These are phyloP conservation scores for Drosophila lacteicornis DNA, from an alignment of 1,140 invertebrate species.

Conservation along the genomic window DNA sequence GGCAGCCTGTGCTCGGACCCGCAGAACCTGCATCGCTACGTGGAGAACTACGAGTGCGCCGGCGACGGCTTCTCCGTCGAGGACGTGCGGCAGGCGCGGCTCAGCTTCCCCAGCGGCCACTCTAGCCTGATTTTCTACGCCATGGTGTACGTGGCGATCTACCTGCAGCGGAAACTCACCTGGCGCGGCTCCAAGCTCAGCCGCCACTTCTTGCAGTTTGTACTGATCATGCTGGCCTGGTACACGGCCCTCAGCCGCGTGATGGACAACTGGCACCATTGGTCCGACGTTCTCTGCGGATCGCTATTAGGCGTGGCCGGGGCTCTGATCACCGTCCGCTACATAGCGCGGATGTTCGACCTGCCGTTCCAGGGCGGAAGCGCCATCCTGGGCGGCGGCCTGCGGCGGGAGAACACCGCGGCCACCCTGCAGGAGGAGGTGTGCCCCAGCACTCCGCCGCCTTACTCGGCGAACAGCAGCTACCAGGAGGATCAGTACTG, in stretches of 20 bases:
- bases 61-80: slow-evolving; percentile 86
- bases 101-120: slow-evolving; percentile 93
- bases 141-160: slow-evolving; percentile 92
- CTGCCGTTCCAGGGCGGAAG: slow-evolving; percentile 4
- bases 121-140: slow-evolving; percentile 92
- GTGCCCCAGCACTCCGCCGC: slow-evolving; percentile 67
- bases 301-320: slow-evolving; percentile 62
- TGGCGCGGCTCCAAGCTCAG: slow-evolving; percentile 90
- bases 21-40: slow-evolving; percentile 87
- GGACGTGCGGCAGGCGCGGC: slow-evolving; percentile 89
- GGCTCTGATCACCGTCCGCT: slow-evolving; percentile 68
- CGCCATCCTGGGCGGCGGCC: slow-evolving; percentile 16
- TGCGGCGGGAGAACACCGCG: slow-evolving; percentile 68
- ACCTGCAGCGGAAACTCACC: slow-evolving; percentile 91
- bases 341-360: slow-evolving; percentile 63
- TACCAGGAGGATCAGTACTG: slow-evolving; percentile 71
- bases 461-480: slow-evolving; percentile 61
- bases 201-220: slow-evolving; percentile 91
- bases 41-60: slow-evolving; percentile 88
- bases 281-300: slow-evolving; percentile 74
- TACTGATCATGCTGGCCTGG: slow-evolving; percentile 86
- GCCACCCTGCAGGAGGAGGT: slow-evolving; percentile 75
- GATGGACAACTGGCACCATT: slow-evolving; percentile 82
- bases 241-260: slow-evolving; percentile 75
- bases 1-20: slow-evolving; percentile 86